A percentile compares a stretch with the other conserved stretches of the same genome.
These are phyloP conservation scores for Melanerpes formicivorus DNA, from an alignment of 2,113 vertebrate species.

Conservation along the genomic window DNA sequence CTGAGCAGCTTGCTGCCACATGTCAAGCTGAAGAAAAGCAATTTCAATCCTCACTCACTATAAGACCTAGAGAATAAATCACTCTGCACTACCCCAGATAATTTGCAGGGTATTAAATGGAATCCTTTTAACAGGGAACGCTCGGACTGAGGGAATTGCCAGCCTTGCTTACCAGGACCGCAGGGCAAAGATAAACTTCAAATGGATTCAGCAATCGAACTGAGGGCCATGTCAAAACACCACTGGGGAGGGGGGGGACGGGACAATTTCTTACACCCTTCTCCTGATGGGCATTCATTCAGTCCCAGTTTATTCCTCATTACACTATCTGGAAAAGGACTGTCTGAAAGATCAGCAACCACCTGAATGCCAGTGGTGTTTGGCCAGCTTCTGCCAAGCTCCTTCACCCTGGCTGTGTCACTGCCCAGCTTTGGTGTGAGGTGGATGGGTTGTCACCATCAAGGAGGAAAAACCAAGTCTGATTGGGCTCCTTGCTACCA, in stretches of 20 bases:
- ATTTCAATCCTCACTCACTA: slow-evolving; percentile 38
- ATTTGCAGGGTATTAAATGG: slow-evolving; percentile 64
- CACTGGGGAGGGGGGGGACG: neutral
- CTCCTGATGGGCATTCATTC: neutral
- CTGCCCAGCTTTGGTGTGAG: rapidly evolving
- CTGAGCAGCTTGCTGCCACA: rapidly evolving
- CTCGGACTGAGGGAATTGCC: slow-evolving; percentile 27
- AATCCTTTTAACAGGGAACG: slow-evolving; percentile 46
- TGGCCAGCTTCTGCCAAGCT: rapidly evolving
- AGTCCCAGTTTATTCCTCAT: neutral
- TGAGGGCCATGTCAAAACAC: neutral
- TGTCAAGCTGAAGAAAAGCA: slow-evolving; percentile 21
- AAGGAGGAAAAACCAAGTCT: neutral
- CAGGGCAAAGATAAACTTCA: slow-evolving; percentile 41
- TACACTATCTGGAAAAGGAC: neutral
- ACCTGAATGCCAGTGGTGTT: rapidly evolving
- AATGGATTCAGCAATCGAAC: slow-evolving; percentile 19
- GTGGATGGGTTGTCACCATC: rapidly evolving
- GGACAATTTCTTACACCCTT: neutral
- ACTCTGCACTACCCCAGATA: slow-evolving; percentile 50
- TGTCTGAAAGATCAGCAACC: neutral
- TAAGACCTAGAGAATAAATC: slow-evolving; percentile 63
- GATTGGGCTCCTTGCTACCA: neutral
- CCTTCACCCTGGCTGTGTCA: rapidly evolving
- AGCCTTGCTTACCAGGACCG: neutral